These are phyloP conservation scores for Aproaerema taeniolella DNA, from an alignment of 2,888 invertebrate species.

Conservation along the genomic window DNA sequence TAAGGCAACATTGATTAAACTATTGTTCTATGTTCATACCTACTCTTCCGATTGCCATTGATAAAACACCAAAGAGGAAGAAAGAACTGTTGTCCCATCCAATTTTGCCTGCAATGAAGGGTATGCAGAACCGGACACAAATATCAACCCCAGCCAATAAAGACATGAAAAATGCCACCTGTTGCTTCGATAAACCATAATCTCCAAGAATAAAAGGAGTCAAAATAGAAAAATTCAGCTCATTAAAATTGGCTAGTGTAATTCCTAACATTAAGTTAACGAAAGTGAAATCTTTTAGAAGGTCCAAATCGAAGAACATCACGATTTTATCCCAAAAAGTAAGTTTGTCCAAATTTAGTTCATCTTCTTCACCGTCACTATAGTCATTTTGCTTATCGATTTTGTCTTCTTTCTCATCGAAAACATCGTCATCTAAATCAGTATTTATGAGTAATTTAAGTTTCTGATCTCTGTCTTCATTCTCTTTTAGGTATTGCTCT, in stretches of 20 bases:
- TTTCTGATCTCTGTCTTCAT: constrained; percentile 41
- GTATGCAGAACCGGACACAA: constrained; percentile 80
- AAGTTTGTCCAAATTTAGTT: constrained; percentile 34
- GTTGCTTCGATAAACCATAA: constrained; percentile 76
- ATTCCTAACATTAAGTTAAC: constrained; percentile 84
- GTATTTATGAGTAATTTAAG: constrained; percentile 47
- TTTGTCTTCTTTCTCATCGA: constrained; percentile 34
- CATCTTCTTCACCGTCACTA: constrained; percentile 35
- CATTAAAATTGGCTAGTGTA: constrained; percentile 83
- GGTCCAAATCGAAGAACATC: constrained; percentile 83
- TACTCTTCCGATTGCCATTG: constrained; percentile 81
- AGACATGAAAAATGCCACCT: constrained; percentile 84
- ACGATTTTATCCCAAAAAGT: constrained; percentile 75
- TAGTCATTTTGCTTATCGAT: constrained; percentile 21
- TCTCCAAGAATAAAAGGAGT: constrained; percentile 85
- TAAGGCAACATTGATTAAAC: neutral
- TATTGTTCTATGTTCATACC: constrained; percentile 55
- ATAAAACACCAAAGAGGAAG: constrained; percentile 81
- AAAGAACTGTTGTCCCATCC: constrained; percentile 84
- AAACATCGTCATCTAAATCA: constrained; percentile 46
- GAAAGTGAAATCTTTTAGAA: constrained; percentile 82
- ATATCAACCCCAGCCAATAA: constrained; percentile 82
- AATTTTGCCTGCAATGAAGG: constrained; percentile 82
- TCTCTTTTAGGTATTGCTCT: constrained; percentile 66
- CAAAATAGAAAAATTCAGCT: constrained; percentile 84